Conservation (phyloP, 2,113 vertebrate genomes). For the Isurus oxyrinchus region DNA sequence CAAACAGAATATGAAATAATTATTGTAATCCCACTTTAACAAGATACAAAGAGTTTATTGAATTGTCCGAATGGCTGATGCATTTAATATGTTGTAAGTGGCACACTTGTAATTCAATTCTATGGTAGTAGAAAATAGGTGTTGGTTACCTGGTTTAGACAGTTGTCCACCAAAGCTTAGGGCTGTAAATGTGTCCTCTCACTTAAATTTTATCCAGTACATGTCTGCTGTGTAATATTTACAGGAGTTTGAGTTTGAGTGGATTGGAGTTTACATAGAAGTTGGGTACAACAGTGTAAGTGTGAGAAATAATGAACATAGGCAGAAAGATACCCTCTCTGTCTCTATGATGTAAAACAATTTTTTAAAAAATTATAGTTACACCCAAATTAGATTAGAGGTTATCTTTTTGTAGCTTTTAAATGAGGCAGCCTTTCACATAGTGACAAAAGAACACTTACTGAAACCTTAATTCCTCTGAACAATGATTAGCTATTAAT, state of each 20-base stretch:
- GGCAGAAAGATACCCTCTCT: no score
- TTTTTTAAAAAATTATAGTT: not conserved
- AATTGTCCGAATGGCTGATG: not conserved
- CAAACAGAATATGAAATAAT: not conserved
- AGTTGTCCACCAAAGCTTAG: not conserved
- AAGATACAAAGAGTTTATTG: not conserved
- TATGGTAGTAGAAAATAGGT: not conserved
- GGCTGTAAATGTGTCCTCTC: not conserved
- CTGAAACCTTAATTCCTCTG: not conserved
- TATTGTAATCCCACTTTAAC: not conserved
- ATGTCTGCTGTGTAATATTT: no score
- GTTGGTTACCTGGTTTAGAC: not conserved
- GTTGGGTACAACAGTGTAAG: no score
- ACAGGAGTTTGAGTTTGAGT: no score
- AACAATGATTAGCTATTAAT: not conserved
- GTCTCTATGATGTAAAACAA: no score
- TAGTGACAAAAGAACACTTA: not conserved
- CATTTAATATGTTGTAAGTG: not conserved
- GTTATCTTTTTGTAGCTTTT: not conserved
- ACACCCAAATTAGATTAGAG: not conserved
- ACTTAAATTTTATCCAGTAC: no score
- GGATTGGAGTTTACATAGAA: no score
- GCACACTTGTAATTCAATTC: not conserved
- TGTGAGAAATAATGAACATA: no score
- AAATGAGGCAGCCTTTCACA: not conserved